These are phyloP conservation scores for Scrobipalpa atriplicella DNA, from an alignment of 2,888 invertebrate species.

Conservation along the genomic window DNA sequence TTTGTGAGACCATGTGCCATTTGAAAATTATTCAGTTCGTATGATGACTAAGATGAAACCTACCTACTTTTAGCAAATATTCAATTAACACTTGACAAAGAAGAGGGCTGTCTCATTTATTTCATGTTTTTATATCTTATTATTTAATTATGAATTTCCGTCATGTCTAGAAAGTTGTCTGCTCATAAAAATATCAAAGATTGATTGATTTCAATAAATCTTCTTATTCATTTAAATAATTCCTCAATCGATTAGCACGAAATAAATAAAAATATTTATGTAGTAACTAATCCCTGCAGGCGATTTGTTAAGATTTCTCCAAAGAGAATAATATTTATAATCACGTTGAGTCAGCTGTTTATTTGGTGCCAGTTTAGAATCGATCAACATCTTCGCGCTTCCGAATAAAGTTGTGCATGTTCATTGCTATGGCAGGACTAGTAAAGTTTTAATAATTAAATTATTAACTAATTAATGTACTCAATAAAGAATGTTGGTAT, in stretches of 20 bases:
- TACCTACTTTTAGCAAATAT: too few relatives aligned
- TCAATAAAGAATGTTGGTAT: too few relatives aligned
- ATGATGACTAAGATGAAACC: too few relatives aligned
- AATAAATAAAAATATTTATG: not conserved
- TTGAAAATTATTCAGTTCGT: too few relatives aligned
- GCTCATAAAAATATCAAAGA: not conserved
- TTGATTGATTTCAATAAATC: slow-evolving; percentile 3
- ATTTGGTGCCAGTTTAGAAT: not conserved
- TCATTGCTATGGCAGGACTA: not conserved
- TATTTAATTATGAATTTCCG: not conserved
- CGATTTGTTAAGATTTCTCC: slow-evolving; percentile 12
- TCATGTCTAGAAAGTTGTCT: not conserved
- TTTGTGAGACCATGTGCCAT: too few relatives aligned
- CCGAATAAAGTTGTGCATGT: slow-evolving; percentile 1
- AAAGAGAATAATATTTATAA: not conserved
- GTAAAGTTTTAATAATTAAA: too few relatives aligned
- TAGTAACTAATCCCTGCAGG: not conserved
- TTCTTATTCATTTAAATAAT: slow-evolving; percentile 10
- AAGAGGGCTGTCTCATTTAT: too few relatives aligned
- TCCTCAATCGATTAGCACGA: slow-evolving; percentile 1
- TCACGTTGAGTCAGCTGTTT: not conserved
- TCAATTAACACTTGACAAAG: too few relatives aligned
- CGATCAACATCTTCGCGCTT: not conserved
- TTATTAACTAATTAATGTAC: too few relatives aligned
- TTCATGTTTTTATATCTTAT: too few relatives aligned